Conservation (phyloP, 2,888 invertebrate species). For the Timandra comae region DNA sequence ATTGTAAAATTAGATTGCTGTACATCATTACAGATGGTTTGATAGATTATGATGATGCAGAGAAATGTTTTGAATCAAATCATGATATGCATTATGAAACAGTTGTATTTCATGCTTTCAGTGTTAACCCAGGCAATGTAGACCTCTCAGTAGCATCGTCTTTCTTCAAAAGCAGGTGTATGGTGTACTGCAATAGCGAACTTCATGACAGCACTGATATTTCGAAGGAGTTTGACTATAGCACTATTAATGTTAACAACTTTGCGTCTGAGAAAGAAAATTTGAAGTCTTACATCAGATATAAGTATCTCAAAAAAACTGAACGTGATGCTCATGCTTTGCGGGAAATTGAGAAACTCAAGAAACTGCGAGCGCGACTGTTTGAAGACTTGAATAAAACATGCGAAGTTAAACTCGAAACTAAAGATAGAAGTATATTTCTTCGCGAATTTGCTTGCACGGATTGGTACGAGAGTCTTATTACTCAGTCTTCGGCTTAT, state of each 20-base stretch:
- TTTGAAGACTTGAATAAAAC: conserved; percentile 20
- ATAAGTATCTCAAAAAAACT: conserved; percentile 28
- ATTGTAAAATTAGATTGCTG: conserved; percentile 25
- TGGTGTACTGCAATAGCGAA: conserved; percentile 27
- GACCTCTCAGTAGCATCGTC: conserved; percentile 29
- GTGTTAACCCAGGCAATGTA: conserved; percentile 8
- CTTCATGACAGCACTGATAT: conserved; percentile 27
- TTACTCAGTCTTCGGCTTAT: conserved; percentile 4
- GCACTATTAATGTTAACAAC: conserved; percentile 26
- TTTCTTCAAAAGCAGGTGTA: conserved; percentile 28
- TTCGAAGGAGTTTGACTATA: conserved; percentile 32
- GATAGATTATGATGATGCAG: conserved; percentile 4
- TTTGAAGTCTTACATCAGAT: conserved; percentile 34
- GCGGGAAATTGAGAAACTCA: conserved; percentile 31
- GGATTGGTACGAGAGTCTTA: conserved; percentile 27
- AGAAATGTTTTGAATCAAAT: conserved; percentile 22
- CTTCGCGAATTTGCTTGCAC: conserved; percentile 22
- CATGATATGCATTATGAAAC: conserved; percentile 28
- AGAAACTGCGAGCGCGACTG: conserved; percentile 25
- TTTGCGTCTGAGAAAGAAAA: conserved; percentile 27
- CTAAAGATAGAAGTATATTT: conserved; percentile 25
- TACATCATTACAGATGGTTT: conserved; percentile 34
- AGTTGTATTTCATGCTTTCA: conserved; percentile 29
- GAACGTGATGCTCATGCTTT: conserved; percentile 22
- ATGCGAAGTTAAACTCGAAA: conserved; percentile 16